These are phyloP conservation scores for Pterostichus madidus DNA, from an alignment of 2,888 invertebrate genomes.

Conservation along the genomic window DNA sequence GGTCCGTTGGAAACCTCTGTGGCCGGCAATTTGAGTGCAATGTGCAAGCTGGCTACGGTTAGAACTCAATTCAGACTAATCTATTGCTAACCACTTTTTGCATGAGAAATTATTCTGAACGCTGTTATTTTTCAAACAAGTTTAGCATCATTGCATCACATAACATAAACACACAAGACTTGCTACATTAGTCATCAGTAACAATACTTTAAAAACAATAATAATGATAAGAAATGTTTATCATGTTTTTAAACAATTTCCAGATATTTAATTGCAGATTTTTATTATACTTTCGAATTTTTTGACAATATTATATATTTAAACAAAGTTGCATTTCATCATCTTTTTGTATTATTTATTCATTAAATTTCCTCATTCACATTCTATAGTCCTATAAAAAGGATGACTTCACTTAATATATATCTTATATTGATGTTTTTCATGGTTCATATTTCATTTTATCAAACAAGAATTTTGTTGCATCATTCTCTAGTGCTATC, in stretches of 20 bases:
- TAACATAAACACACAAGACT: neutral
- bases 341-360: too few relatives aligned
- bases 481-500: too few relatives aligned
- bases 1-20: conserved; percentile 85
- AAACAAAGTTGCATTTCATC: too few relatives aligned
- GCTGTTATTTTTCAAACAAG: conserved; percentile 27
- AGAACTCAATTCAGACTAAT: conserved; percentile 94
- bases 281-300: too few relatives aligned
- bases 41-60: conserved; percentile 83
- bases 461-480: too few relatives aligned
- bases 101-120: conserved; percentile 66
- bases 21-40: conserved; percentile 87
- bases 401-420: too few relatives aligned
- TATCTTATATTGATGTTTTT: too few relatives aligned
- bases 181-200: neutral
- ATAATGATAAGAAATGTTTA: neutral
- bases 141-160: neutral
- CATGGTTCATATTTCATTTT: too few relatives aligned
- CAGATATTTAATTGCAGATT: neutral
- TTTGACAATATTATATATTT: too few relatives aligned
- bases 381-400: too few relatives aligned
- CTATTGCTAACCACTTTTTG: conserved; percentile 82
- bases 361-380: too few relatives aligned
- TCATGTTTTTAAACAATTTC: neutral
- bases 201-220: conserved; percentile 4